These are phyloP conservation scores for Teleiodes luculella DNA, from an alignment of 2,888 invertebrate genomes.

Conservation along the genomic window DNA sequence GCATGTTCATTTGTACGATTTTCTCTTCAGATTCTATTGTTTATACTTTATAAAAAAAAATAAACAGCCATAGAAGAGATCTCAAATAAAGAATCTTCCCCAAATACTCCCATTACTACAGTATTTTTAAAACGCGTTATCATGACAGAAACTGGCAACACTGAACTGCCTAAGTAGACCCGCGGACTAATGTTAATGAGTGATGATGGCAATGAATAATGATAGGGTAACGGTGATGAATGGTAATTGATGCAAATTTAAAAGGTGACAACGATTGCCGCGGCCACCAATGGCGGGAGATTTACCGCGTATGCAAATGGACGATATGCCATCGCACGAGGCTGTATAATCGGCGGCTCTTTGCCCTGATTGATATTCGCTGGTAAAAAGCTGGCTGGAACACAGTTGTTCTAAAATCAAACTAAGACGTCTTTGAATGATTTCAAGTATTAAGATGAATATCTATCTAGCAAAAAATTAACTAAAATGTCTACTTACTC, in stretches of 20 bases:
- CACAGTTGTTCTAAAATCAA: too few relatives aligned
- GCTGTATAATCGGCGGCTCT: slow-evolving; percentile 57
- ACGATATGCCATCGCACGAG: slow-evolving; percentile 65
- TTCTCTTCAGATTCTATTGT: too few relatives aligned
- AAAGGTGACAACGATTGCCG: slow-evolving; percentile 72
- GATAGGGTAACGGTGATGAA: slow-evolving; percentile 36
- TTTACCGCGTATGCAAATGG: slow-evolving; percentile 61
- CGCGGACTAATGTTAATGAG: slow-evolving; percentile 32
- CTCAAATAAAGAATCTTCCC: too few relatives aligned
- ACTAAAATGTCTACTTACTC: too few relatives aligned
- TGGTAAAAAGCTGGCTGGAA: slow-evolving; percentile 16
- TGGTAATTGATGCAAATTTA: slow-evolving; percentile 74
- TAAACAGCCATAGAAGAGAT: too few relatives aligned
- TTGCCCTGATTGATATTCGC: slow-evolving; percentile 60
- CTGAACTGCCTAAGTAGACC: slow-evolving; percentile 44
- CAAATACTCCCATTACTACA: too few relatives aligned
- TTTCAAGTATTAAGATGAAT: too few relatives aligned
- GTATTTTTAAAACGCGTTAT: background rate
- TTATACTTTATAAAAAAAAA: too few relatives aligned
- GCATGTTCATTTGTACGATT: too few relatives aligned
- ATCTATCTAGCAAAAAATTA: too few relatives aligned
- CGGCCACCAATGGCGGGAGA: slow-evolving; percentile 62
- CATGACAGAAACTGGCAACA: background rate
- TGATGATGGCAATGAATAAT: slow-evolving; percentile 37
- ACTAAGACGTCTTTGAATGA: too few relatives aligned